Evolutionary conservation across 2,797 vertebrate species (phyloP).

Genomic region (Anableps anableps): DNA sequence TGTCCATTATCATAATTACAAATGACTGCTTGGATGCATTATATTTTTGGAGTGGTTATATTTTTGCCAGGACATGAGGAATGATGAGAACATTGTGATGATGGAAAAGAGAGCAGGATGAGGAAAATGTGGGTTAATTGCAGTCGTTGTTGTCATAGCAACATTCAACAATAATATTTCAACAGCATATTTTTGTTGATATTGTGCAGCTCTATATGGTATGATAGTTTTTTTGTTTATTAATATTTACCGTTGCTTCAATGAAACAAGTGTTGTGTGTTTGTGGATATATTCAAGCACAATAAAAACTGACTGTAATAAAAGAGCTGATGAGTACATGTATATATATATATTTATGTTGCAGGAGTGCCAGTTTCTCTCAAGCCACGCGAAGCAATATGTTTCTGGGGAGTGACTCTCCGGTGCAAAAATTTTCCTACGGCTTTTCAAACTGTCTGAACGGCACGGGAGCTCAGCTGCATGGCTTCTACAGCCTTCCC

Average conservation of each 20-base stretch:
- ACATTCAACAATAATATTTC: background rate
- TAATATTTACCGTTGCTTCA: background rate
- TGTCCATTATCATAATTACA: background rate
- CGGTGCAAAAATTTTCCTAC: conserved; percentile 91
- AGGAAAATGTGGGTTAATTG: background rate
- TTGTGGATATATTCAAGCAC: background rate
- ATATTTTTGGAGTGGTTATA: background rate
- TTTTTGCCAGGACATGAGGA: background rate
- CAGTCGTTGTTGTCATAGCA: background rate
- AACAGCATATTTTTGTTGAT: background rate
- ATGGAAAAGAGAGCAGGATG: background rate
- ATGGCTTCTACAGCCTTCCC: conserved; percentile 94
- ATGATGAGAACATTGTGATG: background rate
- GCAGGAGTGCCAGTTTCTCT: conserved; percentile 97
- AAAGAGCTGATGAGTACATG: conserved; percentile 1
- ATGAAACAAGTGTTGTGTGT: conserved; percentile 21
- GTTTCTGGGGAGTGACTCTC: conserved; percentile 89
- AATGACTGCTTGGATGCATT: background rate
- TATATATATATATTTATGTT: conserved; percentile 38
- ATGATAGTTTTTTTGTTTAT: background rate
- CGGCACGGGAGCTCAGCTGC: conserved; percentile 88
- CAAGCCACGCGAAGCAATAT: conserved; percentile 89
- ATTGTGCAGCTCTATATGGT: background rate
- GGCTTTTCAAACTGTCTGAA: conserved; percentile 92
- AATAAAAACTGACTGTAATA: conserved; percentile 7